These are phyloP conservation scores for Hippocampus zosterae DNA, from an alignment of 2,113 vertebrate species.

Conservation along the genomic window DNA sequence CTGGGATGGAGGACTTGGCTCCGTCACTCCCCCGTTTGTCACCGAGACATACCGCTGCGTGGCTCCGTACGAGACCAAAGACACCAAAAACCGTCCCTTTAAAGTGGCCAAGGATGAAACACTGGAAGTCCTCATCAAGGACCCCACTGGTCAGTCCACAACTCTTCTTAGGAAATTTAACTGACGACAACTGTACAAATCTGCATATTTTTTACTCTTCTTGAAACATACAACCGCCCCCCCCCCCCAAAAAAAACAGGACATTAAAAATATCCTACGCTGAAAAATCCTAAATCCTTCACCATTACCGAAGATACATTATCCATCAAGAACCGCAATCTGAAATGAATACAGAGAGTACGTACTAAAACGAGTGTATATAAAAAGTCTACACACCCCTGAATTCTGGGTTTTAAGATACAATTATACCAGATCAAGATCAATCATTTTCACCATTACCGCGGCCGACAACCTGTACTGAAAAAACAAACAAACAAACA, in stretches of 20 bases:
- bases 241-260: too few relatives aligned
- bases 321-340: too few relatives aligned
- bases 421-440: neutral
- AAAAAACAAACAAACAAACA: too few relatives aligned
- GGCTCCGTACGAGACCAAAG: conserved; percentile 80
- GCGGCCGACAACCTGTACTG: too few relatives aligned
- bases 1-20: neutral
- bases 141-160: conserved; percentile 72
- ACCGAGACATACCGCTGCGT: conserved; percentile 78
- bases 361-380: neutral
- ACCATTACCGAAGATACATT: too few relatives aligned
- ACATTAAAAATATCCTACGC: too few relatives aligned
- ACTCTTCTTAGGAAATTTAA: too few relatives aligned
- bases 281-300: too few relatives aligned
- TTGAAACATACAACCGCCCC: too few relatives aligned
- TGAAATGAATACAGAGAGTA: too few relatives aligned
- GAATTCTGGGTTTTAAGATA: neutral
- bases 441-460: too few relatives aligned
- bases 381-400: neutral
- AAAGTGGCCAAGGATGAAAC: conserved; percentile 64
- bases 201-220: neutral
- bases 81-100: conserved; percentile 78
- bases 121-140: conserved; percentile 84
- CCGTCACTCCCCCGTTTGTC: conserved; percentile 69
- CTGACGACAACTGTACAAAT: too few relatives aligned